Conservation (phyloP, 2,113 vertebrate species). For the Rattus rattus region DNA sequence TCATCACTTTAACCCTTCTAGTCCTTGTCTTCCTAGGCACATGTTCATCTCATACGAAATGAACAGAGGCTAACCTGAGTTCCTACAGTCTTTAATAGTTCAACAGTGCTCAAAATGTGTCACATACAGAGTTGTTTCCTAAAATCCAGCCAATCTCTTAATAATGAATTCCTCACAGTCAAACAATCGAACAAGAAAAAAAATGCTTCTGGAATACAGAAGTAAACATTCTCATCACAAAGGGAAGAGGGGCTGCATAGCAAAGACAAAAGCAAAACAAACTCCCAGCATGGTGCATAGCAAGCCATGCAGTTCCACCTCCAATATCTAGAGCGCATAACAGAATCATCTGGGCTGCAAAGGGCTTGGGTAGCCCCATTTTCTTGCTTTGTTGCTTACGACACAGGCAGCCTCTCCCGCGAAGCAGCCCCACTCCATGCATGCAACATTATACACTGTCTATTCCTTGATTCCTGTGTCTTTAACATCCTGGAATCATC, state of each 20-base stretch:
- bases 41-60: background rate
- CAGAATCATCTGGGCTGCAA: background rate
- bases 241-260: background rate
- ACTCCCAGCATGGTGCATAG: too few species aligned
- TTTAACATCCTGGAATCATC: background rate
- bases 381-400: background rate
- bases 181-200: background rate
- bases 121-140: background rate
- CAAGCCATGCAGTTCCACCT: background rate
- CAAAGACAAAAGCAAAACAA: background rate
- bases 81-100: background rate
- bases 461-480: background rate
- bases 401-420: background rate
- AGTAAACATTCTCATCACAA: background rate
- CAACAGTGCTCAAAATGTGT: background rate
- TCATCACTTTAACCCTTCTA: background rate
- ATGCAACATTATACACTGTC: too few species aligned
- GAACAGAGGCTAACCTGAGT: background rate
- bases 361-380: background rate
- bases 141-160: background rate
- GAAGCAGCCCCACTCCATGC: background rate
- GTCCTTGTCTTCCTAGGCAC: background rate
- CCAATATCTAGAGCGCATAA: background rate
- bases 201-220: background rate
- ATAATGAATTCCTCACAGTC: too few species aligned